Evolutionary conservation across 2,888 invertebrate genomes (phyloP).

Genomic region (Cecidostiba fungosa): DNA sequence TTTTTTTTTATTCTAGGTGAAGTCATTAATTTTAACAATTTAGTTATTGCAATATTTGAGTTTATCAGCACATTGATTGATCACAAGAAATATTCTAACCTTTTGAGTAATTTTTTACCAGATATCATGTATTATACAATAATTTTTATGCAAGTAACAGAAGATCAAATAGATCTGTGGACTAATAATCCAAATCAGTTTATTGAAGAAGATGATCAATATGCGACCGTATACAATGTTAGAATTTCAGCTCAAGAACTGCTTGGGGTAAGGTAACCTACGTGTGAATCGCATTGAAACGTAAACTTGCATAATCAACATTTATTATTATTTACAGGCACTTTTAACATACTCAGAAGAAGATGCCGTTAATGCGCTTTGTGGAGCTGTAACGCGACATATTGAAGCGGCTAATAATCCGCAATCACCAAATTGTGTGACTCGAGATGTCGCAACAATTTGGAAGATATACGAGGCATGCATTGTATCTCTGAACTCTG

Average conservation of each 20-base stretch:
- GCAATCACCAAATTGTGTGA: slow-evolving; percentile 76
- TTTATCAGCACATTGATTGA: slow-evolving; percentile 85
- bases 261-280: slow-evolving; percentile 80
- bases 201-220: slow-evolving; percentile 86
- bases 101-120: slow-evolving; percentile 83
- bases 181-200: slow-evolving; percentile 85
- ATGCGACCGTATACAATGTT: slow-evolving; percentile 84
- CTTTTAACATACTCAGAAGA: slow-evolving; percentile 80
- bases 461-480: slow-evolving; percentile 87
- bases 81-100: slow-evolving; percentile 82
- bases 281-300: background rate
- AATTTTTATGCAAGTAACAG: slow-evolving; percentile 87
- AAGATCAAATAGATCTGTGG: slow-evolving; percentile 86
- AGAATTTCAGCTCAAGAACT: slow-evolving; percentile 86
- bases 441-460: slow-evolving; percentile 78
- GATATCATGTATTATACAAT: slow-evolving; percentile 86
- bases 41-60: slow-evolving; percentile 86
- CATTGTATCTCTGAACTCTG: slow-evolving; percentile 84
- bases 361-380: slow-evolving; percentile 82
- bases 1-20: slow-evolving; percentile 80
- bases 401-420: slow-evolving; percentile 83
- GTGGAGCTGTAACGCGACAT: slow-evolving; percentile 83
- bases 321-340: slow-evolving; percentile 66
- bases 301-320: background rate
- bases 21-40: slow-evolving; percentile 84